Evolutionary conservation across 2,113 vertebrate genomes (phyloP), one percentile per base, ranked within the genome.

Genomic region (Phycodurus eques): DNA sequence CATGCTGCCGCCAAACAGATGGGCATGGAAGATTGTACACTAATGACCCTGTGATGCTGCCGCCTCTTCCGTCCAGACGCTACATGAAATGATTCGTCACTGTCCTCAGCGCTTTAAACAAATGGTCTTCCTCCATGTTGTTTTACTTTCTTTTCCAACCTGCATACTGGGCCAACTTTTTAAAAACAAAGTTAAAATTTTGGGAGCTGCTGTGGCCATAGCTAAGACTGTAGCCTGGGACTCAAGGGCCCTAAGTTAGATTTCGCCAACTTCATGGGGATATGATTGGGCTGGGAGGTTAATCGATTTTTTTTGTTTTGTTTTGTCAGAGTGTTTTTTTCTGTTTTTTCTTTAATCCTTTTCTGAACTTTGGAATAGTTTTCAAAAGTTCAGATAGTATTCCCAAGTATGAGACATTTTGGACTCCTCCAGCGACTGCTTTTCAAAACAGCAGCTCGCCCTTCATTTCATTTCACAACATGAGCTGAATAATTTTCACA

Each of bases 31-130:
- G 87, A 87, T 87, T 87, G 79, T 85, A 80, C 77, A 81, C 86
- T 87, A 88, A 89, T 89, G 82, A 79, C 76, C 64, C 66, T 54
- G 79, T 85, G 77, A 90, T 80, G 80, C 74, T 68, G 71, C 68
- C 78, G 72, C 56, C 60, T 75, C 47, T 78, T 76, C 67, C n/a
- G 67, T 79, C 76, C 75, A 63, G 69, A 44, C 73, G 71, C 77
- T 76, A 75, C 80, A 87, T 85, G 73, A 77, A 85, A 74, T 69
- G 66, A 84, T 88, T 83, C 73, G 49, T 89, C 81, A 81, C 22
- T 56, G 27, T 56, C 64, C 59, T 64, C 62, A 54, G 20, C 73
- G 64, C 71, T 85, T 78, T 76, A 76, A 72, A 11, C 43, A 61
- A 31, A 75, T 59, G 27, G 69, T 83, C n/a, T 46, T 74, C 63